Conservation (phyloP, 2,888 invertebrate species). For the Drosophila putrida region DNA sequence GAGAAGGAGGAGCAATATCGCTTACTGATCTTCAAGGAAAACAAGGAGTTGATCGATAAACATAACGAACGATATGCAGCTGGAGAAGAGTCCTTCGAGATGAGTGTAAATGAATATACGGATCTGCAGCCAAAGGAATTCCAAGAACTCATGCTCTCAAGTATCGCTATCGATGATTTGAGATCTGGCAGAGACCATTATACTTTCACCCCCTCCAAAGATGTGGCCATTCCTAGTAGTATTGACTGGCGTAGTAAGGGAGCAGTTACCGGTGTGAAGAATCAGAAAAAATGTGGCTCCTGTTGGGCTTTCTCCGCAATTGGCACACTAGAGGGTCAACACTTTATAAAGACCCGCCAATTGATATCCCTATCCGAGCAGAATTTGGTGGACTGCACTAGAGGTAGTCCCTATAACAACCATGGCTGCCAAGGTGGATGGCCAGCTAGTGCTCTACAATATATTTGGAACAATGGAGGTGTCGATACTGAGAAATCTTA, state of each 20-base stretch:
- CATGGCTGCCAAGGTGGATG: no score
- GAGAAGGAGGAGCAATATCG: no score
- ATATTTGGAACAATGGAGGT: neutral
- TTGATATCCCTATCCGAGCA: slow-evolving; percentile 16
- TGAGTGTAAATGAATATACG: no score
- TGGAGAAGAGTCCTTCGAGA: neutral
- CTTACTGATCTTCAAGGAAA: neutral
- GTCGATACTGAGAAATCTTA: slow-evolving; percentile 11
- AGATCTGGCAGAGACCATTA: no score
- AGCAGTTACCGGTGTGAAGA: slow-evolving; percentile 13
- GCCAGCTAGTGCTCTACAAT: no score
- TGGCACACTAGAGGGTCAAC: slow-evolving; percentile 9
- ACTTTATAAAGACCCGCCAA: slow-evolving; percentile 8
- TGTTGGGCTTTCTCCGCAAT: slow-evolving; percentile 22
- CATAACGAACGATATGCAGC: slow-evolving; percentile 9
- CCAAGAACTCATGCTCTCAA: neutral
- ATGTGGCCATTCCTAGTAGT: neutral
- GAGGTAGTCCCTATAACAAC: no score
- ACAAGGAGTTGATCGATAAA: neutral
- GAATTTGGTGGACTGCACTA: slow-evolving; percentile 13
- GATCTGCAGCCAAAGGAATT: neutral
- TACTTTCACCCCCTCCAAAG: neutral
- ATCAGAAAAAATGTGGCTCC: slow-evolving; percentile 14
- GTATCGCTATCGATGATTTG: no score
- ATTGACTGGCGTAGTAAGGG: slow-evolving; percentile 17